Evolutionary conservation across 2,888 invertebrate species (phyloP).

Genomic region (Spialia ferax): DNA sequence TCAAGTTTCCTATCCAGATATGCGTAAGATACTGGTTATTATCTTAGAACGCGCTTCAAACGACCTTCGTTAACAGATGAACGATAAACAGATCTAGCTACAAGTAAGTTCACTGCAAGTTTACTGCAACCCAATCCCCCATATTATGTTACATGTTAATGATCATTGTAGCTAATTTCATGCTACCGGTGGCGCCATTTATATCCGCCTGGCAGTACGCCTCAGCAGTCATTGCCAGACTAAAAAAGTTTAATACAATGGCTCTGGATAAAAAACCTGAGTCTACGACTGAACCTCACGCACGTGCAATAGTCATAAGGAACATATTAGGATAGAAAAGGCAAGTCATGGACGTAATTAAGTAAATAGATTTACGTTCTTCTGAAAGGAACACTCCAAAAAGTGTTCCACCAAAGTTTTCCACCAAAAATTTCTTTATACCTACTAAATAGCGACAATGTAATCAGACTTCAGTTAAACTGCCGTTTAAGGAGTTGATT

Average conservation of each 20-base stretch:
- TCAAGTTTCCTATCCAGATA: conserved; percentile 18
- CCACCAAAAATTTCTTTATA: too few relatives aligned
- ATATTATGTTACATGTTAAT: conserved; percentile 39
- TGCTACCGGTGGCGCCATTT: conserved; percentile 39
- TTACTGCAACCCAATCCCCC: conserved; percentile 37
- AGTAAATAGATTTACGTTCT: not conserved
- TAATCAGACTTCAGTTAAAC: not conserved
- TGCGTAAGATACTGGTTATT: conserved; percentile 28
- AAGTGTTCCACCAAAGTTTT: too few relatives aligned
- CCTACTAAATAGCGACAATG: not conserved
- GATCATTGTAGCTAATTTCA: conserved; percentile 41
- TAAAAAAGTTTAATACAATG: conserved; percentile 14
- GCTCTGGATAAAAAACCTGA: conserved; percentile 17
- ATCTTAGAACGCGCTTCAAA: conserved; percentile 5
- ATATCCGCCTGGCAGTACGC: conserved; percentile 20
- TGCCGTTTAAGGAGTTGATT: not conserved
- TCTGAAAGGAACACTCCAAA: too few relatives aligned
- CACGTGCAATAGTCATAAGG: conserved; percentile 17
- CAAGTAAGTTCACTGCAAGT: conserved; percentile 34
- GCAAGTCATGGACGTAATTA: conserved; percentile 18
- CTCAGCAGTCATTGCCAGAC: conserved; percentile 3
- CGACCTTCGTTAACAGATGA: conserved; percentile 36
- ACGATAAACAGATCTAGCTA: conserved; percentile 30
- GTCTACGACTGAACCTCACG: conserved; percentile 24
- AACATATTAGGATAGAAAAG: conserved; percentile 27